Evolutionary conservation across 1,140 invertebrate species (phyloP).

Genomic region (Campoletis sonorensis): DNA sequence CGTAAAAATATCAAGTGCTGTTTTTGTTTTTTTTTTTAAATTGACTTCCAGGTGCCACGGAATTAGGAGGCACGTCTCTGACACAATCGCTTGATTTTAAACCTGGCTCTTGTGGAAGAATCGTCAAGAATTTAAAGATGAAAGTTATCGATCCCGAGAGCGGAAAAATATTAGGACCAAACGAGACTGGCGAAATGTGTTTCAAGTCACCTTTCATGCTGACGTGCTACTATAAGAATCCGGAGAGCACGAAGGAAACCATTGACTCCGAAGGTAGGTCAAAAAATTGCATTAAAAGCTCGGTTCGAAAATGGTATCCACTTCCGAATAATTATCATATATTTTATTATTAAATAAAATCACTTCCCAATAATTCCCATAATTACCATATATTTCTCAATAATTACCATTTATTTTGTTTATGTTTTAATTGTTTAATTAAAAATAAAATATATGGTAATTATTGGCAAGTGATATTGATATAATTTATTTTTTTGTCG

Average conservation of each 20-base stretch:
- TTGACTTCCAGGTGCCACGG: conserved; percentile 62
- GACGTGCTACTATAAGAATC: conserved; percentile 62
- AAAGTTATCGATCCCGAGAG: conserved; percentile 71
- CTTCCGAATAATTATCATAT: too few relatives aligned
- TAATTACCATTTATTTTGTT: too few relatives aligned
- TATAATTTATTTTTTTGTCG: too few relatives aligned
- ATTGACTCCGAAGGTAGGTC: conserved; percentile 65
- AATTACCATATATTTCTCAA: too few relatives aligned
- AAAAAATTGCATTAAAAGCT: background rate
- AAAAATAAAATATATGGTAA: too few relatives aligned
- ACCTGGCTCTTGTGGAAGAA: conserved; percentile 55
- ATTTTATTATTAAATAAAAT: too few relatives aligned
- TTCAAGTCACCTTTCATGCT: conserved; percentile 66
- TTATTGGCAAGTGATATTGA: too few relatives aligned
- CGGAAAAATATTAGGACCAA: conserved; percentile 63
- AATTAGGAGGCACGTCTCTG: conserved; percentile 49
- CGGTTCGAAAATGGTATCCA: too few relatives aligned
- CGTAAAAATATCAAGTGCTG: too few relatives aligned
- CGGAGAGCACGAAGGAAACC: conserved; percentile 72
- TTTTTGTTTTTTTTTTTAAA: too few relatives aligned
- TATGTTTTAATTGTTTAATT: too few relatives aligned
- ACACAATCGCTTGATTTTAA: conserved; percentile 43
- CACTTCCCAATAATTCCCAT: too few relatives aligned
- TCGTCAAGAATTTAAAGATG: conserved; percentile 56
- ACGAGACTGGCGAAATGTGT: conserved; percentile 73